Percentiles rank a stretch among this genome's conserved stretches.
These are phyloP conservation scores for Acrocephalus scirpaceus DNA, from an alignment of 2,797 vertebrate genomes.

Conservation along the genomic window DNA sequence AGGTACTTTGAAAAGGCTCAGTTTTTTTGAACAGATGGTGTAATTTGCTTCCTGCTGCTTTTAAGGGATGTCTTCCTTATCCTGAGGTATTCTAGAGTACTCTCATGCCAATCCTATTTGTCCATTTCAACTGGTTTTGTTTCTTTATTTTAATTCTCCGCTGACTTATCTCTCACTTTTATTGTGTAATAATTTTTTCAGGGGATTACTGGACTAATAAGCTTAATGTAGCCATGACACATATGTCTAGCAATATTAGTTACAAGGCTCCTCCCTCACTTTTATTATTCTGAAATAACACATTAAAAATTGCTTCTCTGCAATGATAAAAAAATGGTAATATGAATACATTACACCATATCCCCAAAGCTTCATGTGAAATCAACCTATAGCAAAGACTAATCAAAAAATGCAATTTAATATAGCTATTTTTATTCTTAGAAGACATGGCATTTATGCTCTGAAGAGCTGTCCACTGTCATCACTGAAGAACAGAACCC, in stretches of 20 bases:
- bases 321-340: neutral
- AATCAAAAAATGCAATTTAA: neutral
- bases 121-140: neutral
- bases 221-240: neutral
- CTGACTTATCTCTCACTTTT: neutral
- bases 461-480: neutral
- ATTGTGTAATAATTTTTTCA: neutral
- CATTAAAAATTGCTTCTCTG: neutral
- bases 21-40: conserved; percentile 5
- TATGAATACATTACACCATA: neutral
- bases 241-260: neutral
- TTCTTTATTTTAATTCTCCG: neutral
- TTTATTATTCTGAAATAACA: neutral
- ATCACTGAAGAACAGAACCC: neutral
- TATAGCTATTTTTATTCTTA: neutral
- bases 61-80: neutral
- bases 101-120: neutral
- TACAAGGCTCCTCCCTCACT: neutral
- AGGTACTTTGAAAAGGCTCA: neutral
- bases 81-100: neutral
- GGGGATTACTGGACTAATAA: conserved; percentile 6
- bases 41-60: conserved; percentile 14
- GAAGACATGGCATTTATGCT: neutral
- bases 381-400: neutral
- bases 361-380: neutral